Evolutionary conservation across 2,797 vertebrate genomes (phyloP).

Genomic region (Botia almorhae): DNA sequence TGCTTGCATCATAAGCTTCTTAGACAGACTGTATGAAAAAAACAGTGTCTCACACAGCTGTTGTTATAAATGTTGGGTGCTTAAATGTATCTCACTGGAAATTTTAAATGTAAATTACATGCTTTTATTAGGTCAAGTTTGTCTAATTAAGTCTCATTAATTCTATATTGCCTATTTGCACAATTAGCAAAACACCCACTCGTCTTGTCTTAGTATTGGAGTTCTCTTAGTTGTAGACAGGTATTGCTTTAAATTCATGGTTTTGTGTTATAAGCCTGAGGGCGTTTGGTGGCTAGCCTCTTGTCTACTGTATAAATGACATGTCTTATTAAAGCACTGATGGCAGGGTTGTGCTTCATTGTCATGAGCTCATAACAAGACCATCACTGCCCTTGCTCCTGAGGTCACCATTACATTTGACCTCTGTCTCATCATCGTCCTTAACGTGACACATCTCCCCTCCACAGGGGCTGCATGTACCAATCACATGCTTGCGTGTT

Average conservation of each 20-base stretch:
- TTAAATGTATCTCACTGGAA: background rate
- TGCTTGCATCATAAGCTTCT: background rate
- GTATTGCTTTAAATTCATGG: constrained; percentile 77
- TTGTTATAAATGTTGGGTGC: background rate
- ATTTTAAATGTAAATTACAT: background rate
- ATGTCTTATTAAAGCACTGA: constrained; percentile 73
- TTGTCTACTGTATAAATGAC: constrained; percentile 74
- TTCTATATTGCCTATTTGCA: constrained; percentile 65
- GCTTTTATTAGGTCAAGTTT: background rate
- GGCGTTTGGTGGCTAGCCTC: constrained; percentile 52
- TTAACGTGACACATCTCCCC: constrained; percentile 65
- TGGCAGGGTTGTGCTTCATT: constrained; percentile 73
- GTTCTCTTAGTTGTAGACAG: constrained; percentile 16
- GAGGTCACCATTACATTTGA: constrained; percentile 83
- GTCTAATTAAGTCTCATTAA: background rate
- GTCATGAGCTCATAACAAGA: constrained; percentile 80
- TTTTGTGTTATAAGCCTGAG: constrained; percentile 59
- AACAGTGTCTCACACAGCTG: background rate
- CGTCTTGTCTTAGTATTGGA: constrained; percentile 17
- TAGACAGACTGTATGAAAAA: background rate
- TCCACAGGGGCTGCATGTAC: constrained; percentile 34
- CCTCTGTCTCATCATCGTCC: constrained; percentile 75
- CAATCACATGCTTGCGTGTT: constrained; percentile 44
- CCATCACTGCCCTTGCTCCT: constrained; percentile 79
- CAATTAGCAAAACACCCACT: constrained; percentile 13